Evolutionary conservation across 2,888 invertebrate genomes (phyloP).

Genomic region (Aromia moschata): DNA sequence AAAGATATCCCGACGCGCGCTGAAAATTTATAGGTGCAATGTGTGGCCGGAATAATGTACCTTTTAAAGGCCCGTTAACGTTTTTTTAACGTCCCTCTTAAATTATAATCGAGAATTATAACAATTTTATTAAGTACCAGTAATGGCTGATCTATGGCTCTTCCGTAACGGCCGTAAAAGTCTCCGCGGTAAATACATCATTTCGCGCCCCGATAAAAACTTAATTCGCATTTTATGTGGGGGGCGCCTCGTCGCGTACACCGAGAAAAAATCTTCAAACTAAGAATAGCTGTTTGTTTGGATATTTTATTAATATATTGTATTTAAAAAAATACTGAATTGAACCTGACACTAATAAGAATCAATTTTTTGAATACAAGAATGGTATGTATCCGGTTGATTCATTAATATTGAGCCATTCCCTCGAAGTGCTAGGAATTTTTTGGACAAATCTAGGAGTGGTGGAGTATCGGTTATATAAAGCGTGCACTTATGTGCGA

Average conservation of each 20-base stretch:
- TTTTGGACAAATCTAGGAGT: too few relatives aligned
- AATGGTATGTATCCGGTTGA: too few relatives aligned
- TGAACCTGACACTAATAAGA: too few relatives aligned
- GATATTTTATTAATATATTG: too few relatives aligned
- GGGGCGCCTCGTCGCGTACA: constrained; percentile 47
- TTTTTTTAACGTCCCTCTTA: not conserved
- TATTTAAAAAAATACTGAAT: too few relatives aligned
- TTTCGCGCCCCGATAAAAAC: constrained; percentile 54
- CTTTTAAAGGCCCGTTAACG: not conserved
- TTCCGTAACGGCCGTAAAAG: constrained; percentile 42
- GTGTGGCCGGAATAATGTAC: not conserved
- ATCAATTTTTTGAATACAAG: too few relatives aligned
- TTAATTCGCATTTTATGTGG: constrained; percentile 56
- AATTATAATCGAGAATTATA: constrained; percentile 19
- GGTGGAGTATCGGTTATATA: too few relatives aligned
- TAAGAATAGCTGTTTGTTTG: too few relatives aligned
- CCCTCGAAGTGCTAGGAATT: too few relatives aligned
- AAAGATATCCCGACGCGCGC: constrained; percentile 1
- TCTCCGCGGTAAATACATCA: constrained; percentile 51
- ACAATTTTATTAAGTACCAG: constrained; percentile 26
- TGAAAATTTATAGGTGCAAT: constrained; percentile 8
- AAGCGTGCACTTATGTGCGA: too few relatives aligned
- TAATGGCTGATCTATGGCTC: constrained; percentile 26
- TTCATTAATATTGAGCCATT: too few relatives aligned
- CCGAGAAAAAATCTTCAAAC: too few relatives aligned